Base-by-base conservation (phyloP, 2,888 invertebrate genomes). In the Timema cristinae region DNA sequence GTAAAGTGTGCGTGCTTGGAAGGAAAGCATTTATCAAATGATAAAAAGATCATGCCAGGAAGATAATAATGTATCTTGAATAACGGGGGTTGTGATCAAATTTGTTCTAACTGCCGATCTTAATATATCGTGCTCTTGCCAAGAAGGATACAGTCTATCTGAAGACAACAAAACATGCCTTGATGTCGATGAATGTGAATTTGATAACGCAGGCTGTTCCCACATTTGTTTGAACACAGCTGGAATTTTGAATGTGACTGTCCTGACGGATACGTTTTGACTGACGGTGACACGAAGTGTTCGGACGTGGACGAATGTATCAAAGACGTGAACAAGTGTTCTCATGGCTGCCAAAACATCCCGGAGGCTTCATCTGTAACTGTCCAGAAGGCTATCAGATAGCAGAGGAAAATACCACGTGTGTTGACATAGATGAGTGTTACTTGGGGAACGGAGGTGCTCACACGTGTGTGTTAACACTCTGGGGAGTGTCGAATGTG, bases 1-100 rank as follows among this genome's bases (percentile, higher is more conserved):
- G 91, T 87, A 81, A 79, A 81, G 79, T 97, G 97, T 81, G 91
- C 91, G 75, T 97, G 97, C 80, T 86, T 88, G 59, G 83, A 86
- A 5, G 89, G 85, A 56, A 77, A 79, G 75, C 50, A 7, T 11
- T 71, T 81, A 49, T 73, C 73, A 2, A 74, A 75, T 4, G 77
- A 77, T 71, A 56, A 68, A 47, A 75, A 69, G 7, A n/a, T 80
- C 78, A 10, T 83, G 83, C 77, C 79, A 80, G 66, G 83, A 83
- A 72, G 75, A 85, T 71, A 83, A 84, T 76, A 81, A 0, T 73
- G 72, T n/a, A 51, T 66, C 0, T 13, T 11, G 32, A 51, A 51
- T 9, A 68, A 67, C 11, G 59, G 56, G 10, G 75, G 78, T 80
- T 86, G 86, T 73, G 83, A 85, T 6, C 83, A 85, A 73, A 78